phyloP scores from a whole-genome alignment of 2,797 vertebrate species.

The Pantherophis alleghaniensis region DNA sequence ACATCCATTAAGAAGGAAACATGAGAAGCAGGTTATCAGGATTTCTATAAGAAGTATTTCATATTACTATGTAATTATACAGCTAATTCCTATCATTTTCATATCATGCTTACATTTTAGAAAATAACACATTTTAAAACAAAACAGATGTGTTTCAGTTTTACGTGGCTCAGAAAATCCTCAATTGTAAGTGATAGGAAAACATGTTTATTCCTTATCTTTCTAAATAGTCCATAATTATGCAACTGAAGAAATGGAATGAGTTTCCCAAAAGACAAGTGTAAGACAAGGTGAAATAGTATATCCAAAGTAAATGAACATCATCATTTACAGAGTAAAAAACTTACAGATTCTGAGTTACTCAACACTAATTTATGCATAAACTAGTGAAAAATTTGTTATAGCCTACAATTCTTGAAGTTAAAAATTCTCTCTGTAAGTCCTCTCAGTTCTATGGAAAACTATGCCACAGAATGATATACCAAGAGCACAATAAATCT shows the following conservation, averaged over 20 bases:
- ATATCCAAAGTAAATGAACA: conserved; percentile 7
- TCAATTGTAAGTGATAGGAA: not conserved
- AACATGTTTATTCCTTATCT: not conserved
- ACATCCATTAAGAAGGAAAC: conserved; percentile 5
- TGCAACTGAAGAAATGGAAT: not conserved
- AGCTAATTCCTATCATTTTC: conserved; percentile 12
- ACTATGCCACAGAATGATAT: conserved; percentile 19
- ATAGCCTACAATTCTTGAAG: not conserved
- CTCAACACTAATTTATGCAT: not conserved
- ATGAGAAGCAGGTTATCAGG: not conserved
- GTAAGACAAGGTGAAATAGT: conserved; percentile 1
- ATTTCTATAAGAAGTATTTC: not conserved
- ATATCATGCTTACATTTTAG: not conserved
- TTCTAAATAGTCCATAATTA: conserved; percentile 2
- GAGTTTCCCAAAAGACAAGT: not conserved
- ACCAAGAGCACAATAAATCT: not conserved
- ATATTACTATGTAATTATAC: not conserved
- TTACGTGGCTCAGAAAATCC: not conserved
- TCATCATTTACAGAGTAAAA: not conserved
- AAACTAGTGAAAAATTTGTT: not conserved
- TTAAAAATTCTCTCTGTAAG: not conserved
- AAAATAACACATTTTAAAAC: not conserved
- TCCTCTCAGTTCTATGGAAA: conserved; percentile 9
- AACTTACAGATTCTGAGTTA: not conserved
- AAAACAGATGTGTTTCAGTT: not conserved